Base-by-base conservation (phyloP, 2,888 invertebrate species). In the Lathronympha strigana region DNA sequence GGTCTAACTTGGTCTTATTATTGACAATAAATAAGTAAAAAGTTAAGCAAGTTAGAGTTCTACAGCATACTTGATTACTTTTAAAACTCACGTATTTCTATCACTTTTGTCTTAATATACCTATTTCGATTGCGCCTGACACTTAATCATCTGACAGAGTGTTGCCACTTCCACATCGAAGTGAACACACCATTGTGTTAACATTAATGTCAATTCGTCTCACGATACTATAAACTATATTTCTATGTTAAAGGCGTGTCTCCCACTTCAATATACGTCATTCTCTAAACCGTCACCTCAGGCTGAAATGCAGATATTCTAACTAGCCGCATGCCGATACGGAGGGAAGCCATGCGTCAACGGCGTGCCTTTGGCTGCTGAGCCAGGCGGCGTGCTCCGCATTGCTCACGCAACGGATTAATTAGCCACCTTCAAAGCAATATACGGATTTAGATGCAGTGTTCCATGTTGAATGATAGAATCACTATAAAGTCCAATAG, bases 321-420 rank as follows among this genome's bases (percentile, higher is more conserved):
- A 57, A 57, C 57, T 21, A 31, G 57, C 31, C 31, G 31, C 19
- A 57, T 57, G 43, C 57, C 57, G 28, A 19, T 31, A 15, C 17
- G 19, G 25, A 4, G 28, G 28, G 43, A 19, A 57, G 43, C 43
- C 45, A 45, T 57, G 57, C 57, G 43, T 57, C 57, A 17, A 25
- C 21, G 43, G 45, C 57, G 43, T 57, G 57, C 57, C 57, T 28
- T 40, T 55, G 55, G 28, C 40, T 45, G 57, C 31, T 21, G 11
- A 28, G 19, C 19, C 55, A 8, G 31, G 4, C 17, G 55, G 31
- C 43, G 31, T 45, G 9, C 43, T 28, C 43, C 9, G n/a, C 31
- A 57, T 57, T 57, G 43, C 21, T 25, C 23, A 38, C 21, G 19
- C 36, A 53, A 36, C 38, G 21, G 53, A 38, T 54, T 54, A 54